Base-by-base conservation (phyloP, 2,888 invertebrate species). In the Poecilobothrus nobilitatus region DNA sequence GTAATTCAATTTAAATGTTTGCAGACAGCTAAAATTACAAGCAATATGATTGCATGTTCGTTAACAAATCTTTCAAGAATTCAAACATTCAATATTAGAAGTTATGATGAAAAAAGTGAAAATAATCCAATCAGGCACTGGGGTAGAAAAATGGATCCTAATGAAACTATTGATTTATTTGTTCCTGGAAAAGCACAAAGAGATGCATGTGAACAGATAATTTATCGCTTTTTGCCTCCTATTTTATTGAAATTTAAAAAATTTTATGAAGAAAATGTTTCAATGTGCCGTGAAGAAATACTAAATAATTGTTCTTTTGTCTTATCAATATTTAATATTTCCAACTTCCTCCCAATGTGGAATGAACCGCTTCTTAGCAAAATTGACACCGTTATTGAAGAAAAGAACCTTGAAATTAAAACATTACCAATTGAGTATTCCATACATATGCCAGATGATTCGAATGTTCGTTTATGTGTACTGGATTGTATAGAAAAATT, bases 41-140 rank as follows among this genome's bases (percentile, higher is more conserved):
- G 87, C 33, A 84, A 84, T 64, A 82, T 89, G 67, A 80, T 94
- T 6, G 83, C 85, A 67, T 83, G 87, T 71, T 80, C 88, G 1
- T 81, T 88, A 74, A 76, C 81, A 72, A 84, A 88, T 68, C 76
- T 94, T 34, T 87, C 89, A 0, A 84, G 82, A 27, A 83, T 89
- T 1, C 85, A 86, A 72, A 84, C 90, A 15, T 81, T 84, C 63
- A 88, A 91, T 76, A 86, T 86, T 82, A 81, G 85, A 73, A 89
- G 89, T 77, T 84, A 85, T 1, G 80, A 85, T 12, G 12, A 27
- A 3, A 27, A 63, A 63, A 27, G 87, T 70, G 87, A 90, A 69
- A 89, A 88, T 82, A 83, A 92, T 65, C 88, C 91, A 12, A 84
- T 93, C 27, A 84, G 87, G 27, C 89, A 93, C 73, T 97, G 96